A percentile compares a stretch with the other conserved stretches of the same genome.
These are phyloP conservation scores for Phalacrocorax pelagicus DNA, from an alignment of 2,113 vertebrate species.

Conservation along the genomic window DNA sequence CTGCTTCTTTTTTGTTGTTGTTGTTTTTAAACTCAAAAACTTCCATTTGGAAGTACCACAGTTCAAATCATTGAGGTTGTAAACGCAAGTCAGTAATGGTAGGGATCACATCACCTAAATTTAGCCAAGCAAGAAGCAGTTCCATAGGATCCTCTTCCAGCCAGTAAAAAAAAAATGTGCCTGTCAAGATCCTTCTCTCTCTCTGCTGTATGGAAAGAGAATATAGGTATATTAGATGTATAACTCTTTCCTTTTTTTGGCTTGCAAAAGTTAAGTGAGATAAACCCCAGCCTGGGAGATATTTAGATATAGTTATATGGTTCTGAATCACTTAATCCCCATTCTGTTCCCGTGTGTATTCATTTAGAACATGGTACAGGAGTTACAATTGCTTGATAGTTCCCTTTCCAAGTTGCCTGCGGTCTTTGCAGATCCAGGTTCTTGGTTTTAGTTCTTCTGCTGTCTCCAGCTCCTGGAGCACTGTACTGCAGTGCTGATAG, in stretches of 20 bases:
- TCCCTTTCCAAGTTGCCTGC: background rate
- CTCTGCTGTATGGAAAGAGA: background rate
- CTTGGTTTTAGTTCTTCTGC: background rate
- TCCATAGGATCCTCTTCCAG: background rate
- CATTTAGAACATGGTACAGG: background rate
- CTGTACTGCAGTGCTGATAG: background rate
- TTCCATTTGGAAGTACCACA: background rate
- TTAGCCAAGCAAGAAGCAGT: background rate
- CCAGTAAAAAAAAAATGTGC: background rate
- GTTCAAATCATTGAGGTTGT: background rate
- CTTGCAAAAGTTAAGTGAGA: background rate
- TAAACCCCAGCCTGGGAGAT: background rate
- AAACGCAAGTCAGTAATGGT: background rate
- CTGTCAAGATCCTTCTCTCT: background rate
- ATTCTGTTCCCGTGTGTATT: accelerated
- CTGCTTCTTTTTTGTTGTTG: background rate
- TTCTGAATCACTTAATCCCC: background rate
- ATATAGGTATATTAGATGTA: background rate
- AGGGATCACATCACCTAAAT: background rate
- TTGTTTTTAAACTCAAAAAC: background rate
- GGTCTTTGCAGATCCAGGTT: background rate
- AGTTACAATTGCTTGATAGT: background rate
- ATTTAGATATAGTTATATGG: background rate
- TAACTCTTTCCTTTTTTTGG: background rate
- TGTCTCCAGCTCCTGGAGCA: background rate